Evolutionary conservation across 2,797 vertebrate genomes (phyloP).

Genomic region (Protonibea diacanthus): DNA sequence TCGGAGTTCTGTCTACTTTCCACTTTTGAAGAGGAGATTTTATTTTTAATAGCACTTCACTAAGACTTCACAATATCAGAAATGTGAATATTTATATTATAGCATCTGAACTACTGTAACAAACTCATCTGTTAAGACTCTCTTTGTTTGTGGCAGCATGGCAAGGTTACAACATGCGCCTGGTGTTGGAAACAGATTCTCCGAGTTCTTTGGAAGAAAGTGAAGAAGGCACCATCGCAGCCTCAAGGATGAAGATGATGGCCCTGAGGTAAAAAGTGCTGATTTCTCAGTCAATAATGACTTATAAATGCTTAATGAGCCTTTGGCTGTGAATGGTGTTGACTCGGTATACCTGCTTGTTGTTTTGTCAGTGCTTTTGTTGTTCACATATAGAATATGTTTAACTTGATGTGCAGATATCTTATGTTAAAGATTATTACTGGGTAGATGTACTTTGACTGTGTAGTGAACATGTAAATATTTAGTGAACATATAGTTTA

Average conservation of each 20-base stretch:
- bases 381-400: too few relatives aligned
- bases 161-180: conserved; percentile 95
- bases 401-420: too few relatives aligned
- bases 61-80: not conserved
- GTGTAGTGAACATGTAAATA: not conserved
- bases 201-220: conserved; percentile 94
- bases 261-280: conserved; percentile 81
- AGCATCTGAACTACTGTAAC: too few relatives aligned
- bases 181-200: conserved; percentile 94
- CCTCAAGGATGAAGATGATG: conserved; percentile 95
- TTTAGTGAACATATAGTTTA: not conserved
- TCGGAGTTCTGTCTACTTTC: conserved; percentile 97
- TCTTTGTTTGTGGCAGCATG: conserved; percentile 86
- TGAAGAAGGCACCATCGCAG: conserved; percentile 91
- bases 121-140: too few relatives aligned
- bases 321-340: not conserved
- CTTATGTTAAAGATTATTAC: too few relatives aligned
- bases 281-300: too few relatives aligned
- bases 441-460: too few relatives aligned
- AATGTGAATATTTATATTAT: not conserved
- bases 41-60: not conserved
- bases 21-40: conserved; percentile 92
- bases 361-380: too few relatives aligned
- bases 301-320: not conserved
- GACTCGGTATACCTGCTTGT: not conserved